Evolutionary conservation across 2,113 vertebrate species (phyloP), one percentile per base, ranked within the genome.

Genomic region (Sprattus sprattus): DNA sequence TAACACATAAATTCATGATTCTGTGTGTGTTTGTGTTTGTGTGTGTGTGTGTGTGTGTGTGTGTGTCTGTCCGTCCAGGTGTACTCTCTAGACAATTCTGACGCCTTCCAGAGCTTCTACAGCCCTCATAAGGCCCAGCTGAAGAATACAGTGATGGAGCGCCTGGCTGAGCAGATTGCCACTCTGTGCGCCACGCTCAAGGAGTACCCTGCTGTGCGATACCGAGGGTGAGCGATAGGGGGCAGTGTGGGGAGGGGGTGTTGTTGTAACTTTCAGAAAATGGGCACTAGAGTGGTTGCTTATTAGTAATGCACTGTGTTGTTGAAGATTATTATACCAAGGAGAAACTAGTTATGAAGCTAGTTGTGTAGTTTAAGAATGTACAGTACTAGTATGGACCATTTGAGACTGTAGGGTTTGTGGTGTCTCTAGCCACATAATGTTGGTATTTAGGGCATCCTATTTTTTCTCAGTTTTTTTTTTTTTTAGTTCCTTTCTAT

Each of bases 51-150:
- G 50, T 11, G 10, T 52, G 50, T 52, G 50, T 52, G 50, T 15
- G 50, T 52, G 50, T 52, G 52, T 57, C 20, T 60, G 54, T 4
- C 54, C 89, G 25, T 81, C 15, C 90, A 99, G 98, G 98, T 99
- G 86, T 99, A 96, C 87, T 98, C 98, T 32, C 87, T 99, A 96
- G 98, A 97, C 90, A 97, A 95, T 0, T 91, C 93, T 0, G 97
- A 98, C 88, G 97, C 97, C 92, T 99, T 99, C 93, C 98, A 99
- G 89, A 98, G 97, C 93, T 98, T 99, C 92, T 99, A 99, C 93
- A 99, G 98, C 89, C 98, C 98, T 0, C 98, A 97, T 92, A 99
- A 99, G 94, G 95, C 97, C 0, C 97, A 99, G 86, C 95, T 98
- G 94, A 99, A 99, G 93, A 97, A 96, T 81, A 97, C 97, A 0